These are phyloP conservation scores for Sardinella longiceps DNA, from an alignment of 2,797 vertebrate species.

Conservation along the genomic window DNA sequence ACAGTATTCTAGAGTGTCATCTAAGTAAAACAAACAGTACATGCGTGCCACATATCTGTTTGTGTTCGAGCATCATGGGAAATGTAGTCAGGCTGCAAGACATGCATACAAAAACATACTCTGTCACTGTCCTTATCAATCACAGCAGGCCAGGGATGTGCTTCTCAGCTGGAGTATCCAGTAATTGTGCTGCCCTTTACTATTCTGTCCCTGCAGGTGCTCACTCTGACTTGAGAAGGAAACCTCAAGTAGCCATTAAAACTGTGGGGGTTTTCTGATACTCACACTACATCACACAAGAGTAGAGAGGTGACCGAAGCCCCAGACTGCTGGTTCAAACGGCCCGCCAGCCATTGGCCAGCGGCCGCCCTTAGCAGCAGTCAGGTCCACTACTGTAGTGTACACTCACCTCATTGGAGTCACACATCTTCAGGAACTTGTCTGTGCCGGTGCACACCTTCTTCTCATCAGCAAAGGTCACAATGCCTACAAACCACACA, in stretches of 20 bases:
- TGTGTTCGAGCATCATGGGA: background rate
- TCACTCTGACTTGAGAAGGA: background rate
- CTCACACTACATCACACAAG: background rate
- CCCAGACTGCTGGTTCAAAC: too few species aligned
- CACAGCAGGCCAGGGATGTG: background rate
- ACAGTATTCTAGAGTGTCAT: background rate
- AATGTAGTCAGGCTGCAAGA: background rate
- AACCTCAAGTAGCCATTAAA: background rate
- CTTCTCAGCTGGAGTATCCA: background rate
- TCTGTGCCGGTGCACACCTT: constrained; percentile 88
- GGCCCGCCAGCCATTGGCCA: too few species aligned
- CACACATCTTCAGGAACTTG: constrained; percentile 93
- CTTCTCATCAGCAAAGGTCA: constrained; percentile 88
- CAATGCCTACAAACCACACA: constrained; percentile 72
- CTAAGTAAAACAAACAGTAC: background rate
- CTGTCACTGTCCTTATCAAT: background rate
- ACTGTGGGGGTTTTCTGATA: background rate
- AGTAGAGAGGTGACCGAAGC: background rate
- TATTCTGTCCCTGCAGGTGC: background rate
- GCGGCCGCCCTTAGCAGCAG: background rate
- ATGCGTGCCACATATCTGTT: background rate
- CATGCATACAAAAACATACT: background rate
- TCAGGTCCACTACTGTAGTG: too few species aligned
- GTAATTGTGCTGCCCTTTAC: background rate
- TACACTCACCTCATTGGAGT: constrained; percentile 95